Percentiles rank a stretch among this genome's conserved stretches.
Evolutionary conservation across 2,888 invertebrate genomes (phyloP).

Genomic region (Idaea biselata): DNA sequence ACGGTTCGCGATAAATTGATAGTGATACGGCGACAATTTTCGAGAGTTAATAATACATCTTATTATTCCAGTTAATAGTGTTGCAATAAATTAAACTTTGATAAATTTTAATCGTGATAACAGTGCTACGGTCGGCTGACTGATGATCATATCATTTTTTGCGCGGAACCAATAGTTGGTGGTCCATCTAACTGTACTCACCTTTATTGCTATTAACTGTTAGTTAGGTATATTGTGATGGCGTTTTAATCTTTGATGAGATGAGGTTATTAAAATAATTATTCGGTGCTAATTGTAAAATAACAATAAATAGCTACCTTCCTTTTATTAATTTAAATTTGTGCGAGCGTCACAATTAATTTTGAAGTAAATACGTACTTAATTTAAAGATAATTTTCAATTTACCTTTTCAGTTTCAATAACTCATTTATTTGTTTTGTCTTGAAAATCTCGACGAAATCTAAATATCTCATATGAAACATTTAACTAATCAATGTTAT

Average conservation of each 20-base stretch:
- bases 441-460: too few relatives aligned
- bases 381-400: too few relatives aligned
- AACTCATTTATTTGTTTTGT: too few relatives aligned
- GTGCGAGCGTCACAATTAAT: too few relatives aligned
- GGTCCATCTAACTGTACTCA: neutral
- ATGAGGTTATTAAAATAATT: neutral
- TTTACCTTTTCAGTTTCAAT: too few relatives aligned
- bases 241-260: neutral
- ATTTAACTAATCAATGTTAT: neutral
- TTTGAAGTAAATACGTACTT: too few relatives aligned
- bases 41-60: conserved; percentile 42
- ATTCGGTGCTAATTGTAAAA: neutral
- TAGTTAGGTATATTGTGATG: neutral
- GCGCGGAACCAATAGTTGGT: neutral
- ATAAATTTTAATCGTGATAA: neutral
- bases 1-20: conserved; percentile 61
- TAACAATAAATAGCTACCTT: neutral
- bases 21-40: conserved; percentile 41
- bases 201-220: neutral
- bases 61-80: conserved; percentile 44
- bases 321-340: neutral
- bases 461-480: too few relatives aligned
- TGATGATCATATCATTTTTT: conserved; percentile 2
- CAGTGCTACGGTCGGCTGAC: neutral
- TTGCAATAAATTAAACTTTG: conserved; percentile 26